These are phyloP conservation scores for Pterobdella sp. DNA, from an alignment of 2,888 invertebrate species.

Conservation along the genomic window DNA sequence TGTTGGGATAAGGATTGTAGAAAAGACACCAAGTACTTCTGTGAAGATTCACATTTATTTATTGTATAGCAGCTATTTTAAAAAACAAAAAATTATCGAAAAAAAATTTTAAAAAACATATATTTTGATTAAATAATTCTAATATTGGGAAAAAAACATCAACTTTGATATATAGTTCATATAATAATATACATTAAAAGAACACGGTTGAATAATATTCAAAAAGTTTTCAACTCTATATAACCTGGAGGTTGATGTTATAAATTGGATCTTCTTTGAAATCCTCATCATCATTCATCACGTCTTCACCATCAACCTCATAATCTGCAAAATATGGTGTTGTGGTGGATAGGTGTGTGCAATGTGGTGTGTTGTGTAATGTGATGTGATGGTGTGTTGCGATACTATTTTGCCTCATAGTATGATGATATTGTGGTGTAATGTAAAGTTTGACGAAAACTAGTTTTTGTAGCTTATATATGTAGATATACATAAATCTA, in stretches of 20 bases:
- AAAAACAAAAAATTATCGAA: not conserved
- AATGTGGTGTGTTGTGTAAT: not conserved
- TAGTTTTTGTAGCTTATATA: no score
- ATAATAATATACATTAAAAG: not conserved
- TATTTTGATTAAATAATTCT: not conserved
- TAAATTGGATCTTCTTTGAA: constrained; percentile 60
- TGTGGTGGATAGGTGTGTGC: not conserved
- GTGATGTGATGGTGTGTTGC: no score
- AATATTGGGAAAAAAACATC: not conserved
- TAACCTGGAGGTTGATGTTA: constrained; percentile 57
- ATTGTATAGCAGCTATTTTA: not conserved
- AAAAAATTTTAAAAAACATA: not conserved
- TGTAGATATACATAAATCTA: no score
- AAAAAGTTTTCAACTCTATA: not conserved
- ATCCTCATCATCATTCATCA: constrained; percentile 57
- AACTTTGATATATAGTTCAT: not conserved
- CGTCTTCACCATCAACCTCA: constrained; percentile 33
- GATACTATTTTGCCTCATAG: no score
- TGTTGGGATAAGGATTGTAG: constrained; percentile 60
- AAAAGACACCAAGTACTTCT: constrained; percentile 61
- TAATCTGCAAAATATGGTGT: constrained; percentile 13
- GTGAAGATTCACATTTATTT: constrained; percentile 36
- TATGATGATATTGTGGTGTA: no score
- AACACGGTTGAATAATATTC: not conserved
- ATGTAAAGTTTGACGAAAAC: no score